phyloP scores from a whole-genome alignment of 1,140 invertebrate genomes.

The Bombus breviceps region DNA sequence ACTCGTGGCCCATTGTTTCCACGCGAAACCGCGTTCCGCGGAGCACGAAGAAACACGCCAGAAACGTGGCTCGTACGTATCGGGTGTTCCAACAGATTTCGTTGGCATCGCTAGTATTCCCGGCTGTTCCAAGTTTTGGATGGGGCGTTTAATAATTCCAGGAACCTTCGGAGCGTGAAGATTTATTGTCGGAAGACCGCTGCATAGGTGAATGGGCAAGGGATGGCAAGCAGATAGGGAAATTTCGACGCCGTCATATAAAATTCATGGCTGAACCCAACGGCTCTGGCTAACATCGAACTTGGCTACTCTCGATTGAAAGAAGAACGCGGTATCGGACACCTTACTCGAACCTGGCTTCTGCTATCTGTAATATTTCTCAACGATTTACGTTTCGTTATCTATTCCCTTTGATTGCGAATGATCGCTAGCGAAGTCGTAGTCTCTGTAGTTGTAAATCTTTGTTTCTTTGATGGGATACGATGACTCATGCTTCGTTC shows the following conservation, averaged over 20 bases:
- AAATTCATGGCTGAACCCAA: background rate
- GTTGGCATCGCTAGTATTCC: background rate
- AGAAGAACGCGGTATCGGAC: background rate
- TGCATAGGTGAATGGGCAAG: background rate
- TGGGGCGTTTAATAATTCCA: background rate
- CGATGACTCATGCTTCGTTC: no score
- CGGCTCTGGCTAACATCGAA: no score
- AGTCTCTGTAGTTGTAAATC: no score
- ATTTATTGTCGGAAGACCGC: background rate
- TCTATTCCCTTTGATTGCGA: background rate
- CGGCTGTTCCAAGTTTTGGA: background rate
- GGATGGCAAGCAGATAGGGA: background rate
- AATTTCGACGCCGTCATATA: background rate
- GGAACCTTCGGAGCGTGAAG: background rate
- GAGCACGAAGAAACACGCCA: conserved; percentile 8
- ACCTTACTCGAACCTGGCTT: background rate
- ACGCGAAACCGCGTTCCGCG: conserved; percentile 6
- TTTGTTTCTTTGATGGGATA: no score
- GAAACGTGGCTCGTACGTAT: background rate
- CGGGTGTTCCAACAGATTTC: background rate
- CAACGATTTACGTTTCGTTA: background rate
- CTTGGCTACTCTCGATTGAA: no score
- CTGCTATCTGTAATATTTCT: background rate
- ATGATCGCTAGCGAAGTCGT: background rate
- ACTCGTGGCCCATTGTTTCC: background rate